These are phyloP conservation scores for Platanista minor DNA, from an alignment of 2,113 vertebrate species.

Conservation along the genomic window DNA sequence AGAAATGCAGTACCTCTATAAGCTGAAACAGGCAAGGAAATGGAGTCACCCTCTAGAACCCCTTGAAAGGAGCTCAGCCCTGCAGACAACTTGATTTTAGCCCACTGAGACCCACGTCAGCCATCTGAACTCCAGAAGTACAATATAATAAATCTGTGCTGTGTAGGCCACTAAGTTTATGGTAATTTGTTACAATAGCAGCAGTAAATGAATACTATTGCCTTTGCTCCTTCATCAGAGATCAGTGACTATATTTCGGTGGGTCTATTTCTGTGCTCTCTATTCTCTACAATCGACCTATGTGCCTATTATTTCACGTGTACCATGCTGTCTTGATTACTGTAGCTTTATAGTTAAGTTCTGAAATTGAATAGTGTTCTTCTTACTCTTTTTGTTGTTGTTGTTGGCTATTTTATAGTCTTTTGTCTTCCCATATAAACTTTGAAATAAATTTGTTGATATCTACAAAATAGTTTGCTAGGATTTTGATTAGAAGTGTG, in stretches of 20 bases:
- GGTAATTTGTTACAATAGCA: not conserved
- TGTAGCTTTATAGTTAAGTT: not conserved
- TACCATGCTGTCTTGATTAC: not conserved
- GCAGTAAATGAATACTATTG: not conserved
- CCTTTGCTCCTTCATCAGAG: not conserved
- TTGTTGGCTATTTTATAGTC: not conserved
- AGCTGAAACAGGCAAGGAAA: not conserved
- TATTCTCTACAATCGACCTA: not conserved
- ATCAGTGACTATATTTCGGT: not conserved
- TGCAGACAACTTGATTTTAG: not conserved
- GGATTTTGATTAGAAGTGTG: not conserved
- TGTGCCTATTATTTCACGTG: not conserved
- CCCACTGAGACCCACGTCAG: not conserved
- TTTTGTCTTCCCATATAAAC: not conserved
- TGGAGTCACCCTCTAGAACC: not conserved
- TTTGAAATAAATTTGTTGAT: not conserved
- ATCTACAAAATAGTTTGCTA: not conserved
- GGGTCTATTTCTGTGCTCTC: not conserved
- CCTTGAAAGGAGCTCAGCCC: not conserved
- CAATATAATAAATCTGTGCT: not conserved
- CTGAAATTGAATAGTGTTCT: not conserved
- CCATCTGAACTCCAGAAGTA: not conserved
- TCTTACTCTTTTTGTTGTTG: not conserved
- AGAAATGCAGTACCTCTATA: not conserved
- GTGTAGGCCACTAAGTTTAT: not conserved